phyloP scores from a whole-genome alignment of 64 coral and sea anemone genomes.

The Dendronephthya gigantea region DNA sequence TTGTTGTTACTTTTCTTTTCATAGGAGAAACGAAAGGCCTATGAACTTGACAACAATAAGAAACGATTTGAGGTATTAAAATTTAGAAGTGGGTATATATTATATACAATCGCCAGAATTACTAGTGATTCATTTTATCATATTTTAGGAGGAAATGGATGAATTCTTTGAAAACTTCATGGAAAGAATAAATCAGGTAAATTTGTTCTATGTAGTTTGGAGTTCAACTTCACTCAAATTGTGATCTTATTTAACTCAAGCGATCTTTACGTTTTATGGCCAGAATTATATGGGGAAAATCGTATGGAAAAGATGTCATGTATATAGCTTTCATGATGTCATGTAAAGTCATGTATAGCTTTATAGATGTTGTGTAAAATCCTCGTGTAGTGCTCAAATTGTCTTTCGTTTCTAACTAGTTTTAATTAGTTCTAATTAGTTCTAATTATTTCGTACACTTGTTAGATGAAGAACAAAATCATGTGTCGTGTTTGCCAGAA shows the following conservation, averaged over 20 bases:
- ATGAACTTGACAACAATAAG: neutral
- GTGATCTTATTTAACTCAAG: neutral
- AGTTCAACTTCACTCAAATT: no score
- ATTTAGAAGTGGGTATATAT: no score
- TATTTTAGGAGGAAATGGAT: neutral
- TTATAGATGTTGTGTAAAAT: no score
- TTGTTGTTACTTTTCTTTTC: neutral
- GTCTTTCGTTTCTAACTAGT: no score
- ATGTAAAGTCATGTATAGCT: no score
- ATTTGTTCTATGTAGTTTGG: neutral
- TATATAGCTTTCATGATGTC: no score
- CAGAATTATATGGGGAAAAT: no score
- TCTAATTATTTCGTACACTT: neutral
- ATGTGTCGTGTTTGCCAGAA: neutral
- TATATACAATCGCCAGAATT: no score
- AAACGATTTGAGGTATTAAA: neutral
- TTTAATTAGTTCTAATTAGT: neutral
- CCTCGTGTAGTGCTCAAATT: no score
- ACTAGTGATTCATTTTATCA: no score
- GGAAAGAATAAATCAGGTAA: neutral
- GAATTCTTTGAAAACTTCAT: constrained; percentile 7
- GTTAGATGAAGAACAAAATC: constrained; percentile 6
- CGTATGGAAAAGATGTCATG: no score
- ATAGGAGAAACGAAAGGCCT: neutral
- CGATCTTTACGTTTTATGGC: neutral